phyloP scores from a whole-genome alignment of 35 echinoderm and acorn worm species.

The Strongylocentrotus purpuratus region DNA sequence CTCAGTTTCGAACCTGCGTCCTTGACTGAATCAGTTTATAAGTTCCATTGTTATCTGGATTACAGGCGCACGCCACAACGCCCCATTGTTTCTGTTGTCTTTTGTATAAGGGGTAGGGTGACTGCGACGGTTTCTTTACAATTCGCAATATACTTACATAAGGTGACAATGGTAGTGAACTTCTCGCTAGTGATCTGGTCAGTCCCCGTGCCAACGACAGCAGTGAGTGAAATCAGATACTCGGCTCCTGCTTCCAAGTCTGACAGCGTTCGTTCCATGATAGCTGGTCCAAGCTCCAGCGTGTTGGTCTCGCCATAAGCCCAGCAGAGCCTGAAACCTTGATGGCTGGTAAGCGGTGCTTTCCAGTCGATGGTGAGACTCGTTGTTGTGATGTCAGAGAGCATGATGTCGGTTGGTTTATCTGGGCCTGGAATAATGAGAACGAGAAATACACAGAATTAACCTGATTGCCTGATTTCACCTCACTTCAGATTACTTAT shows the following conservation, averaged over 20 bases:
- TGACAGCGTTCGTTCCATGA: not conserved
- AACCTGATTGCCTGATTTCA: too few relatives aligned
- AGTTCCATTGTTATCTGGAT: too few relatives aligned
- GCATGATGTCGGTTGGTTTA: not conserved
- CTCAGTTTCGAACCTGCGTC: too few relatives aligned
- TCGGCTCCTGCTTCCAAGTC: not conserved
- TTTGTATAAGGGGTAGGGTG: too few relatives aligned
- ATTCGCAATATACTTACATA: not conserved
- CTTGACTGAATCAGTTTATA: too few relatives aligned
- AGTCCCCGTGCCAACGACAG: not conserved
- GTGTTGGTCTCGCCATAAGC: not conserved
- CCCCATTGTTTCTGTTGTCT: too few relatives aligned
- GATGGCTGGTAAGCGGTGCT: not conserved
- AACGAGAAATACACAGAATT: not conserved
- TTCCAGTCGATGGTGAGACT: not conserved
- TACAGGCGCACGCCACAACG: too few relatives aligned
- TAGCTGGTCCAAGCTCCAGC: not conserved
- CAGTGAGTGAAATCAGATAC: not conserved
- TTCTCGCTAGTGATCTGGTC: constrained; percentile 18
- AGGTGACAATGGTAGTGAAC: not conserved
- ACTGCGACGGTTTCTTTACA: too few relatives aligned
- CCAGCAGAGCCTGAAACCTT: constrained; percentile 24
- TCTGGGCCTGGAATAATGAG: not conserved
- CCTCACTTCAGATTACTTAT: too few relatives aligned
- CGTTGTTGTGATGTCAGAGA: not conserved